phyloP scores from a whole-genome alignment of 2,888 invertebrate species.

The Baccha elongata region DNA sequence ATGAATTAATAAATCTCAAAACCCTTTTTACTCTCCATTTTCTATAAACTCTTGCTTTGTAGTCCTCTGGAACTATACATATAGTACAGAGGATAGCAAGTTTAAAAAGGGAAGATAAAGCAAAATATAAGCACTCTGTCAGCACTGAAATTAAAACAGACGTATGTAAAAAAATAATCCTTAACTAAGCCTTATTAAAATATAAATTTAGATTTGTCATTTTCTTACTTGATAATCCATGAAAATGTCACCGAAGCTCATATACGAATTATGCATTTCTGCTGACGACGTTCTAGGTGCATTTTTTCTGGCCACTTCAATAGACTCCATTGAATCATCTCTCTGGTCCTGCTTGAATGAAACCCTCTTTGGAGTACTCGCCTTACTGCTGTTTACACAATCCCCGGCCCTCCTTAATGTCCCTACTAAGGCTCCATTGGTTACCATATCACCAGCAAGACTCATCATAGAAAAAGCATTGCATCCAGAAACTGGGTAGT shows the following conservation, averaged over 20 bases:
- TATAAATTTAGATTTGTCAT: slow-evolving; percentile 16
- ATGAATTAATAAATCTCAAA: no score
- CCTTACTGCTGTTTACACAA: slow-evolving; percentile 68
- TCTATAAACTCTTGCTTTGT: no score
- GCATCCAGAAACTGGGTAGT: slow-evolving; percentile 73
- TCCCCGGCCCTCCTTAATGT: slow-evolving; percentile 63
- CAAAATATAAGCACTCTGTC: no score
- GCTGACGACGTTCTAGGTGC: slow-evolving; percentile 61
- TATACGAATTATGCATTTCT: slow-evolving; percentile 79
- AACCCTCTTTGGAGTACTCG: slow-evolving; percentile 78
- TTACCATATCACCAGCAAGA: slow-evolving; percentile 71
- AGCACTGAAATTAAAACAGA: neutral
- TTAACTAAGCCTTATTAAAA: slow-evolving; percentile 23
- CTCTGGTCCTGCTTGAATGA: slow-evolving; percentile 80
- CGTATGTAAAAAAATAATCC: no score
- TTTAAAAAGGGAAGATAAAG: no score
- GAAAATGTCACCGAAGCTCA: slow-evolving; percentile 81
- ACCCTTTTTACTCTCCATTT: no score
- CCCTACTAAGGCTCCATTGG: slow-evolving; percentile 63
- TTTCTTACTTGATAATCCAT: slow-evolving; percentile 81
- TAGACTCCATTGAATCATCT: slow-evolving; percentile 76
- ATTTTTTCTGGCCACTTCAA: slow-evolving; percentile 62
- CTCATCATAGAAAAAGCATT: slow-evolving; percentile 75
- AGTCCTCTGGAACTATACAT: no score
- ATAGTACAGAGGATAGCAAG: no score